These are phyloP conservation scores for Sorex araneus DNA, from an alignment of 2,113 vertebrate genomes.

Conservation along the genomic window DNA sequence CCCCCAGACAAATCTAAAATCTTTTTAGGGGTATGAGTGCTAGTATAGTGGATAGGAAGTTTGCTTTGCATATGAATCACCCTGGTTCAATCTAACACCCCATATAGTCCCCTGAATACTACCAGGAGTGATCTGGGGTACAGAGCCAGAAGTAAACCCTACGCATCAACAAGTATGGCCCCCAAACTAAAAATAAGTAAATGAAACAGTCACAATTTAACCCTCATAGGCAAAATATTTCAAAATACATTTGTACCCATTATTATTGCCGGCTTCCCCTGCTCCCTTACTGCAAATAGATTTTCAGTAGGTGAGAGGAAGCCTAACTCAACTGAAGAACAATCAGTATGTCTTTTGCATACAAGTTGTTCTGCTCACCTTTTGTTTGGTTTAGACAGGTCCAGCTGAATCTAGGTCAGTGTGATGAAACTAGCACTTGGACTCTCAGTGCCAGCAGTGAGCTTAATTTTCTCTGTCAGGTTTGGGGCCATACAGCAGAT, in stretches of 20 bases:
- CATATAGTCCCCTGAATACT: too few relatives aligned
- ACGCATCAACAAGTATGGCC: too few relatives aligned
- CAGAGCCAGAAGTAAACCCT: too few relatives aligned
- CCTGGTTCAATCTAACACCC: too few relatives aligned
- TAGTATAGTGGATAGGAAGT: too few relatives aligned
- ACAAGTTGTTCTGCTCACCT: background rate
- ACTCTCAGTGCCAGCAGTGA: background rate
- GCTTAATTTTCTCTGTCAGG: background rate
- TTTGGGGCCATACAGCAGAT: background rate
- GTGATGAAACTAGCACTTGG: background rate
- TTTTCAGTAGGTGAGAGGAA: background rate
- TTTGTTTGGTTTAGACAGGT: background rate
- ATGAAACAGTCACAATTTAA: too few relatives aligned
- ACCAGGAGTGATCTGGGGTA: too few relatives aligned
- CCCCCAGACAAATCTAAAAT: too few relatives aligned
- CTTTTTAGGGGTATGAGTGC: too few relatives aligned
- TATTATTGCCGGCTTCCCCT: slow-evolving; percentile 23
- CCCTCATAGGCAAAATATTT: slow-evolving; percentile 21
- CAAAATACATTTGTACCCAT: background rate
- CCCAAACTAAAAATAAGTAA: too few relatives aligned
- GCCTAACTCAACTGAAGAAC: background rate
- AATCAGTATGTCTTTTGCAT: background rate
- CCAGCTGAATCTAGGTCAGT: background rate
- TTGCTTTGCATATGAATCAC: too few relatives aligned
- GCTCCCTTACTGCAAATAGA: background rate